Conservation (phyloP, 2,113 vertebrate genomes). For the zebrafish (Danio rerio) region DNA sequence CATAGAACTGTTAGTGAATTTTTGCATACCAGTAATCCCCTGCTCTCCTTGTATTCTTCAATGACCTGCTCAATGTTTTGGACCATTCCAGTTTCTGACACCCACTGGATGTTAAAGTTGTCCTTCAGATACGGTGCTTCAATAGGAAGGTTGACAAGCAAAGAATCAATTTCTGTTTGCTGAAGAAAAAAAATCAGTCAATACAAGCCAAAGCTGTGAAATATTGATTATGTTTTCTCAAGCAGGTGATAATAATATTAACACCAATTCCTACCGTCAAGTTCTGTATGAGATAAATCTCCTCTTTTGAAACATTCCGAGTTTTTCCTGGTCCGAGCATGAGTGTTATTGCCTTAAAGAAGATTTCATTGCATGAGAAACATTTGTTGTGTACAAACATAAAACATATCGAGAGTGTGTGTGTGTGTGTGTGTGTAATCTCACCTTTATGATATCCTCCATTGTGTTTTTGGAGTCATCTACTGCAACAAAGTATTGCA, state of each 20-base stretch:
- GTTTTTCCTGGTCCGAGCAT: slow-evolving; percentile 83
- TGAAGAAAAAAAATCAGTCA: slow-evolving; percentile 56
- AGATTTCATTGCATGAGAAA: not conserved
- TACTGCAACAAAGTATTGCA: slow-evolving; percentile 85
- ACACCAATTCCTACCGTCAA: slow-evolving; percentile 79
- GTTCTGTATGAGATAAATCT: slow-evolving; percentile 80
- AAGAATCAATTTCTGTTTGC: slow-evolving; percentile 82
- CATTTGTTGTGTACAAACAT: not conserved
- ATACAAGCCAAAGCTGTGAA: not conserved
- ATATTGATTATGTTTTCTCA: not conserved
- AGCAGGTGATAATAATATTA: not conserved
- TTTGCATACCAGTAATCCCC: slow-evolving; percentile 82
- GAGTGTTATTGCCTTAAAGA: slow-evolving; percentile 79
- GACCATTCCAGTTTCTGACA: slow-evolving; percentile 82
- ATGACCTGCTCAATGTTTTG: slow-evolving; percentile 82
- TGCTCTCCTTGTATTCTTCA: slow-evolving; percentile 83
- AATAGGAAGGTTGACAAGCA: slow-evolving; percentile 82
- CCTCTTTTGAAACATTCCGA: slow-evolving; percentile 77
- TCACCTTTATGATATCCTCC: slow-evolving; percentile 85
- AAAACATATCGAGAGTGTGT: not conserved
- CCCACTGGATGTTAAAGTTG: slow-evolving; percentile 84
- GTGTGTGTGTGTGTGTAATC: not conserved
- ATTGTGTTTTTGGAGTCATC: slow-evolving; percentile 82
- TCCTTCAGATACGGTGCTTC: slow-evolving; percentile 80
- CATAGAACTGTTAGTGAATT: not conserved